Evolutionary conservation across 1,140 invertebrate species (phyloP).

Genomic region (Nixonia krombeini): DNA sequence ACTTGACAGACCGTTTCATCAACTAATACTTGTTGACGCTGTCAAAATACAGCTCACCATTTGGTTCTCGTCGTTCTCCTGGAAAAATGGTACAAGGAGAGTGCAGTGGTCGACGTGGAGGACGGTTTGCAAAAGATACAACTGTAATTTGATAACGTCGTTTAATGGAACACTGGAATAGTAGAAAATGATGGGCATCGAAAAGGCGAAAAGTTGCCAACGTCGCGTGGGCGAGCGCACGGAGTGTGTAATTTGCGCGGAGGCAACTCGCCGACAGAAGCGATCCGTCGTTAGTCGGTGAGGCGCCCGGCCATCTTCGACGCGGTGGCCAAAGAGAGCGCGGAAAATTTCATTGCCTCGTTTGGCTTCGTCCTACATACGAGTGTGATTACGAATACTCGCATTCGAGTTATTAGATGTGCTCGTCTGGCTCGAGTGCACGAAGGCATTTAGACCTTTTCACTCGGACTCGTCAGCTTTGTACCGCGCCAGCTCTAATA

Average conservation of each 20-base stretch:
- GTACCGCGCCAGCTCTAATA: constrained; percentile 58
- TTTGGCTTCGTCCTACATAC: constrained; percentile 48
- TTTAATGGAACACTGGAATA: constrained; percentile 45
- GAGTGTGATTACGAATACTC: constrained; percentile 57
- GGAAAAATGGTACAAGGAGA: background rate
- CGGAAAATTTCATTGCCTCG: constrained; percentile 61
- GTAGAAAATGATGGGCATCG: constrained; percentile 41
- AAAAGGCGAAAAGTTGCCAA: background rate
- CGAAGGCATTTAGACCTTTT: constrained; percentile 68
- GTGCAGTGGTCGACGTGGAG: too few relatives aligned
- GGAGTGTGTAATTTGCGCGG: constrained; percentile 38
- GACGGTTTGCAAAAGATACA: constrained; percentile 21
- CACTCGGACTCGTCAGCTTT: constrained; percentile 69
- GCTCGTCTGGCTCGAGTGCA: constrained; percentile 43
- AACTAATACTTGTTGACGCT: background rate
- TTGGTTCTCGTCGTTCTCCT: background rate
- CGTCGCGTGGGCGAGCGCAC: too few relatives aligned
- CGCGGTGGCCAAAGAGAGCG: constrained; percentile 31
- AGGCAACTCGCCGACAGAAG: constrained; percentile 40
- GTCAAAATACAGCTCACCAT: background rate
- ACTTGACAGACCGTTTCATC: background rate
- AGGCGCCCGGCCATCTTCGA: constrained; percentile 45
- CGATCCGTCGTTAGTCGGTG: constrained; percentile 37
- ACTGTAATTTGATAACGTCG: constrained; percentile 42
- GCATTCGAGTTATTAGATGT: constrained; percentile 42